Evolutionary conservation across 2,888 invertebrate species (phyloP).

Genomic region (Drosophila atripex): DNA sequence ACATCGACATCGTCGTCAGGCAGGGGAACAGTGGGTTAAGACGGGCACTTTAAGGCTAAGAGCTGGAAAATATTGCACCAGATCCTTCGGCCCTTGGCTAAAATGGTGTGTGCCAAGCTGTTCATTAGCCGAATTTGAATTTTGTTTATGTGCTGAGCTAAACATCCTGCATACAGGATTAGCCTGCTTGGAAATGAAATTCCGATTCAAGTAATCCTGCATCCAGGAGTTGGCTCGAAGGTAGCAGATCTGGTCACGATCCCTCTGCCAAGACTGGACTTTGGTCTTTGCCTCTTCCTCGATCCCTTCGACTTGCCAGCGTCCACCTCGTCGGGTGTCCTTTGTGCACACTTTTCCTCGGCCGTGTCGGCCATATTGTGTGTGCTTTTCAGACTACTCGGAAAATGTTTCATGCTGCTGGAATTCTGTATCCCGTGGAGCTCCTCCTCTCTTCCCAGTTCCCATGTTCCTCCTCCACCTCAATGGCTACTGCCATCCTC

Average conservation of each 20-base stretch:
- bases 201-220: no score
- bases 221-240: not conserved
- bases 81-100: not conserved
- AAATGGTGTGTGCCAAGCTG: not conserved
- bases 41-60: not conserved
- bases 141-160: no score
- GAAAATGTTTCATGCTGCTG: constrained; percentile 62
- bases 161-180: no score
- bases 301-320: not conserved
- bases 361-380: constrained; percentile 45
- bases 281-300: not conserved
- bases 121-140: no score
- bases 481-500: not conserved
- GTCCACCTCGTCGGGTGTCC: constrained; percentile 15
- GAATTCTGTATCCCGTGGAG: not conserved
- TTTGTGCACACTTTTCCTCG: constrained; percentile 62
- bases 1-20: constrained; percentile 15
- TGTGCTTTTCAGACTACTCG: constrained; percentile 53
- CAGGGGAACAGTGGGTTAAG: constrained; percentile 52
- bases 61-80: not conserved
- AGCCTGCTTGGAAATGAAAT: no score
- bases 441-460: not conserved
- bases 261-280: constrained; percentile 18
- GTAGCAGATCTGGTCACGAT: not conserved
- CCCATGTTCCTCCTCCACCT: constrained; percentile 1